Evolutionary conservation across 2,888 invertebrate genomes (phyloP).

Genomic region (Nemapogon koenigi): DNA sequence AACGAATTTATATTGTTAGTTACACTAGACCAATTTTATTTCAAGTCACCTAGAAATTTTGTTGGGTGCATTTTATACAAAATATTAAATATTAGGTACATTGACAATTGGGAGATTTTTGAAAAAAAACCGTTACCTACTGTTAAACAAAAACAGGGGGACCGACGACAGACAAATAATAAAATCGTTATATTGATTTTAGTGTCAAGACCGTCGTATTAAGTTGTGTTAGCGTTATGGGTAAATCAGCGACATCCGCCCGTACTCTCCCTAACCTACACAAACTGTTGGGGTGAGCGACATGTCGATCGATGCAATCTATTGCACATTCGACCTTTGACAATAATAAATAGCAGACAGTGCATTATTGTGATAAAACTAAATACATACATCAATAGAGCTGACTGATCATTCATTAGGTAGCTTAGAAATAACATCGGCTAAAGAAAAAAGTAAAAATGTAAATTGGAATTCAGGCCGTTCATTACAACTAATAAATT

Average conservation of each 20-base stretch:
- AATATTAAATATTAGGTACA: too few relatives aligned
- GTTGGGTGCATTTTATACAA: too few relatives aligned
- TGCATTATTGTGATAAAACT: conserved; percentile 1
- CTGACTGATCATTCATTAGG: not conserved
- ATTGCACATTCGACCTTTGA: too few relatives aligned
- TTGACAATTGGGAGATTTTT: too few relatives aligned
- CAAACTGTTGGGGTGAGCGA: conserved; percentile 6
- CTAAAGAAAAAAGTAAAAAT: not conserved
- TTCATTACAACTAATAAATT: too few relatives aligned
- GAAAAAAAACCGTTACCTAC: not conserved
- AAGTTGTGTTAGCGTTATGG: conserved; percentile 33
- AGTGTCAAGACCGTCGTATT: conserved; percentile 43
- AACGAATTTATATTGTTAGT: too few relatives aligned
- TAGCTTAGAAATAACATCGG: not conserved
- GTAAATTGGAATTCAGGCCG: not conserved
- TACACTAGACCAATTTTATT: too few relatives aligned
- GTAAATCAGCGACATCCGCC: conserved; percentile 54
- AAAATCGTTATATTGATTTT: conserved; percentile 58
- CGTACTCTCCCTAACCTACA: conserved; percentile 8
- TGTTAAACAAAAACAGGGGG: not conserved
- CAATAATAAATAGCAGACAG: too few relatives aligned
- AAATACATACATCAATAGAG: not conserved
- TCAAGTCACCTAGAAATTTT: too few relatives aligned
- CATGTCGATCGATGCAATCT: not conserved
- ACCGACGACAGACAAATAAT: conserved; percentile 28